phyloP scores from a whole-genome alignment of 2,797 vertebrate genomes.

The Danio tinwini region DNA sequence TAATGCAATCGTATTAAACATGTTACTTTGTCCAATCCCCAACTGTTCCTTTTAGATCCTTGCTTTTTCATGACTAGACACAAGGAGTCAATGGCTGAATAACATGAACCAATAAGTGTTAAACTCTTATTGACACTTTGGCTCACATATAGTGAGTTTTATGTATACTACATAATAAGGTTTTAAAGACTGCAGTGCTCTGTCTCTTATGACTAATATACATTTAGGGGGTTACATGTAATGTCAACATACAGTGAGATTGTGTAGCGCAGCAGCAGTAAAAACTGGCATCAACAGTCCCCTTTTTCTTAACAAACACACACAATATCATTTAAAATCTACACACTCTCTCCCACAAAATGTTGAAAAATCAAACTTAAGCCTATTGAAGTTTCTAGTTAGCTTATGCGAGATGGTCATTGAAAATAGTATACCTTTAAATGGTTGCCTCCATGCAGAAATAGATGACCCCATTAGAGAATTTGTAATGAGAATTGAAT shows the following conservation, averaged over 20 bases:
- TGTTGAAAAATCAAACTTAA: neutral
- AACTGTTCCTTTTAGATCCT: neutral
- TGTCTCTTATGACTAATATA: neutral
- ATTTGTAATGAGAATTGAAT: too few relatives aligned
- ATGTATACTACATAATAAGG: neutral
- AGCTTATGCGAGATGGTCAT: neutral
- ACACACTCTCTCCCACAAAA: neutral
- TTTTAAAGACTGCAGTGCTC: neutral
- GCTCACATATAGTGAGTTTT: neutral
- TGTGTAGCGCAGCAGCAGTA: constrained; percentile 4
- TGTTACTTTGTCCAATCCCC: constrained; percentile 2
- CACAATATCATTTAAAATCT: constrained; percentile 4
- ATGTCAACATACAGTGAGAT: constrained; percentile 33
- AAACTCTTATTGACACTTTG: neutral
- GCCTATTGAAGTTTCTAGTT: neutral
- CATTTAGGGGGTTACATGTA: constrained; percentile 14
- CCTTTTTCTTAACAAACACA: neutral
- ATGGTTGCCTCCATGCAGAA: neutral
- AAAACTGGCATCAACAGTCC: neutral
- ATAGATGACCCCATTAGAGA: too few relatives aligned
- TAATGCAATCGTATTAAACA: constrained; percentile 5
- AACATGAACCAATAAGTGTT: neutral
- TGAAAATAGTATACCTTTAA: neutral
- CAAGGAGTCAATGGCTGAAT: constrained; percentile 13
- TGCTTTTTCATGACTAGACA: neutral